Percentiles rank a stretch among this genome's conserved stretches.
phyloP scores from a whole-genome alignment of 2,888 invertebrate genomes.

The Andrena dorsata region DNA sequence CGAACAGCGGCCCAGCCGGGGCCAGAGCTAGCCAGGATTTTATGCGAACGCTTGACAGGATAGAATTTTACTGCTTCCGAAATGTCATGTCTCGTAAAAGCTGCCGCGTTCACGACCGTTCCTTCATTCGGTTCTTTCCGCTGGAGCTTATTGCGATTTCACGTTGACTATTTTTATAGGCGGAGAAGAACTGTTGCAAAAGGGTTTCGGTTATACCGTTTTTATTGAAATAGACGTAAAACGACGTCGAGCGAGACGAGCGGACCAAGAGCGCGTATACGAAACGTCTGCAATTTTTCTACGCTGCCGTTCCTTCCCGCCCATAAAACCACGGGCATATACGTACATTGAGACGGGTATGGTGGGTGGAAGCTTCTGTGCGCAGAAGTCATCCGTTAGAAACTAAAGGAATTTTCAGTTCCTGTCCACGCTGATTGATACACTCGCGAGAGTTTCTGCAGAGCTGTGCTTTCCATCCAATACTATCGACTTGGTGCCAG shows the following conservation, averaged over 20 bases:
- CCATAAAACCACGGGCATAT: constrained; percentile 19
- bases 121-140: constrained; percentile 66
- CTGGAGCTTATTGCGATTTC: constrained; percentile 71
- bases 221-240: constrained; percentile 65
- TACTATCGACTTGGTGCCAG: too few relatives aligned
- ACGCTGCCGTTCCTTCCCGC: not conserved
- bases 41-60: constrained; percentile 75
- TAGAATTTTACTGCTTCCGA: constrained; percentile 79
- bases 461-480: too few relatives aligned
- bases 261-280: constrained; percentile 12
- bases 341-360: not conserved
- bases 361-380: not conserved
- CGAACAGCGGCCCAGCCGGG: constrained; percentile 6
- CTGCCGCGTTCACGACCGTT: constrained; percentile 70
- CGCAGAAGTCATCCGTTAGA: not conserved
- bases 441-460: too few relatives aligned
- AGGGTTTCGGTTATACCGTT: constrained; percentile 55
- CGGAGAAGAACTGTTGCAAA: constrained; percentile 60
- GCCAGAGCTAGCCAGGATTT: constrained; percentile 61
- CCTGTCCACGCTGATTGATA: not conserved
- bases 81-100: constrained; percentile 78
- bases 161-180: constrained; percentile 71
- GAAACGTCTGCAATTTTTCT: constrained; percentile 38
- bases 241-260: constrained; percentile 18
- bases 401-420: not conserved